phyloP scores from a whole-genome alignment of 2,888 invertebrate genomes.

The Cylindroiulus punctatus region DNA sequence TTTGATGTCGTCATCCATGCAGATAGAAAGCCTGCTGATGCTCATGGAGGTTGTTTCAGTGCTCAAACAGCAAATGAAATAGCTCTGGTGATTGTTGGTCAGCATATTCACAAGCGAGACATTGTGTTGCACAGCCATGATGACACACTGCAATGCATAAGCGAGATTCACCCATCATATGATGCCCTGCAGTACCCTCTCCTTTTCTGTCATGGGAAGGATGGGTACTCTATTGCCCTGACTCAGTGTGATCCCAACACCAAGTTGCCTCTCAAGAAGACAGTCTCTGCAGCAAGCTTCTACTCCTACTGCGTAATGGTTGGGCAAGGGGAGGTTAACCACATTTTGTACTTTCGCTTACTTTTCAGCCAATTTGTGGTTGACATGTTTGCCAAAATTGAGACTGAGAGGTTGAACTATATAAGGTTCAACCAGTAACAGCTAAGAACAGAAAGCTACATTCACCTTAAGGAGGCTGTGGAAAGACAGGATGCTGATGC shows the following conservation, averaged over 20 bases:
- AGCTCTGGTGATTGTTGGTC: too few relatives aligned
- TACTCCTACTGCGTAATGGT: constrained; percentile 41
- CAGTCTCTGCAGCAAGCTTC: neutral
- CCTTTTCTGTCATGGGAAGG: neutral
- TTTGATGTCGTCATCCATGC: too few relatives aligned
- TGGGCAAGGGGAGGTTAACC: neutral
- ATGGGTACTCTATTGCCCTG: neutral
- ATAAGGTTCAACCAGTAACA: neutral
- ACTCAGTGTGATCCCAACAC: neutral
- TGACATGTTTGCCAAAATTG: constrained; percentile 41
- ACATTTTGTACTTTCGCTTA: neutral
- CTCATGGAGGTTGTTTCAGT: too few relatives aligned
- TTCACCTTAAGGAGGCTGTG: constrained; percentile 60
- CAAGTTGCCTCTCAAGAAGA: neutral
- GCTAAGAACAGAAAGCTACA: constrained; percentile 60
- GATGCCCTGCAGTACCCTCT: neutral
- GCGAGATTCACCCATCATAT: neutral
- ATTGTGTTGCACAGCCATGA: neutral
- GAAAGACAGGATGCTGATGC: constrained; percentile 56
- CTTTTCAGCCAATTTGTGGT: neutral
- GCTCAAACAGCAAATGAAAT: too few relatives aligned
- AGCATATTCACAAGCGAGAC: too few relatives aligned
- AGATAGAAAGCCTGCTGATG: too few relatives aligned
- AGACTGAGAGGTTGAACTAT: neutral
- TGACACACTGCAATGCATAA: too few relatives aligned